Percentiles rank a stretch among this genome's conserved stretches.
Conservation (phyloP, 2,113 vertebrate species). For the Muscicapa adusta region DNA sequence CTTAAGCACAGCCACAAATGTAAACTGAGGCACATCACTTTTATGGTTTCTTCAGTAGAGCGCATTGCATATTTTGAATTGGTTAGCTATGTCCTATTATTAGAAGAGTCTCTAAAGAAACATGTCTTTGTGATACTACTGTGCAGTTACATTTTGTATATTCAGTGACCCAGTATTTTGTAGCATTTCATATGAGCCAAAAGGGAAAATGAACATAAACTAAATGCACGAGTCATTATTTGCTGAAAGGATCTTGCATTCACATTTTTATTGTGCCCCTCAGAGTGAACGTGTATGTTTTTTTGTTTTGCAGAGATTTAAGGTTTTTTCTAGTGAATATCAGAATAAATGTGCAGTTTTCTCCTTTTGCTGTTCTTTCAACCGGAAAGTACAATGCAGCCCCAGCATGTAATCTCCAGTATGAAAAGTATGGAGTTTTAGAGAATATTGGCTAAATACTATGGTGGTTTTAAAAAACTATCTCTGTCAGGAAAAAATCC, state of each 20-base stretch:
- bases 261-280: background rate
- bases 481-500: background rate
- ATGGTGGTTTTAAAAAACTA: background rate
- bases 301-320: background rate
- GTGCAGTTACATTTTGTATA: slow-evolving; percentile 32
- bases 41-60: background rate
- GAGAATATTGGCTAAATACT: background rate
- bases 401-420: background rate
- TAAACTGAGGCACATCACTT: background rate
- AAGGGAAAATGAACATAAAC: slow-evolving; percentile 32
- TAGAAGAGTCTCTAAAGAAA: background rate
- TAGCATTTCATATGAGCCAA: background rate
- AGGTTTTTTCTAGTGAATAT: slow-evolving; percentile 5
- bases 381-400: slow-evolving; percentile 19
- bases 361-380: slow-evolving; percentile 44
- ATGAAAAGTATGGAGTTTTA: background rate
- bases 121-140: background rate
- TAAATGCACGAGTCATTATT: slow-evolving; percentile 53
- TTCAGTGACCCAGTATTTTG: slow-evolving; percentile 52
- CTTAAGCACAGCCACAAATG: background rate
- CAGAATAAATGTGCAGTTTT: slow-evolving; percentile 25
- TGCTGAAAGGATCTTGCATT: slow-evolving; percentile 4
- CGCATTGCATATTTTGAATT: background rate
- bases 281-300: background rate
- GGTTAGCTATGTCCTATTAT: background rate